Percentiles rank a stretch among this genome's conserved stretches.
Conservation (phyloP, 1,140 invertebrate genomes). For the Chlorops oryzae region DNA sequence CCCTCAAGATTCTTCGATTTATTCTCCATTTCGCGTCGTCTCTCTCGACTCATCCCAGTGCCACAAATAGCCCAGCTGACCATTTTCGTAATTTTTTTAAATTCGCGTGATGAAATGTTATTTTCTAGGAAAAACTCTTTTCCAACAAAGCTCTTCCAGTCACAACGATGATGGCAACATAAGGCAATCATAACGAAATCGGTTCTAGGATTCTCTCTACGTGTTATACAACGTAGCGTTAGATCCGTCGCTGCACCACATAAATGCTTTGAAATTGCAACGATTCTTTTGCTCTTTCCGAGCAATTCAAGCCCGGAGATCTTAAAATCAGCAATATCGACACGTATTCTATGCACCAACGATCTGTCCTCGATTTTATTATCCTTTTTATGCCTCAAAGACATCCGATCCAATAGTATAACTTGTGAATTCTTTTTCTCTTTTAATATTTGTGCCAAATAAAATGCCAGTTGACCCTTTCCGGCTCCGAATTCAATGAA, state of each 20-base stretch:
- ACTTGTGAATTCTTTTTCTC: constrained; percentile 52
- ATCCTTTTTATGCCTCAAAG: constrained; percentile 73
- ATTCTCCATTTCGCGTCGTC: constrained; percentile 30
- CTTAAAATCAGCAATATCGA: constrained; percentile 67
- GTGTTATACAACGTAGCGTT: constrained; percentile 57
- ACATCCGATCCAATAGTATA: constrained; percentile 69
- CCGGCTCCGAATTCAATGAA: constrained; percentile 83
- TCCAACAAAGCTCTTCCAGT: constrained; percentile 64
- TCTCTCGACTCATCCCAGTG: constrained; percentile 51
- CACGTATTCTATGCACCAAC: constrained; percentile 57
- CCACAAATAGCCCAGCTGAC: constrained; percentile 82
- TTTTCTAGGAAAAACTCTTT: constrained; percentile 53
- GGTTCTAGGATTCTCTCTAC: constrained; percentile 34
- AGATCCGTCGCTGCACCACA: constrained; percentile 78
- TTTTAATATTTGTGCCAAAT: constrained; percentile 58
- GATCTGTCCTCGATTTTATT: constrained; percentile 57
- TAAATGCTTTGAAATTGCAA: constrained; percentile 78
- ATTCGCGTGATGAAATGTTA: constrained; percentile 59
- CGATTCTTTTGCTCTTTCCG: constrained; percentile 49
- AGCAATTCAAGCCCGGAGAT: constrained; percentile 56
- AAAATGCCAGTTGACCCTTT: constrained; percentile 72
- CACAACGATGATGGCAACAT: constrained; percentile 82
- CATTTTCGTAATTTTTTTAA: constrained; percentile 69
- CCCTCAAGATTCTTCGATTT: constrained; percentile 37
- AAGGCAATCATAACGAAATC: constrained; percentile 68